Conservation (phyloP, 2,888 invertebrate species). For the Thelaira solivaga region DNA sequence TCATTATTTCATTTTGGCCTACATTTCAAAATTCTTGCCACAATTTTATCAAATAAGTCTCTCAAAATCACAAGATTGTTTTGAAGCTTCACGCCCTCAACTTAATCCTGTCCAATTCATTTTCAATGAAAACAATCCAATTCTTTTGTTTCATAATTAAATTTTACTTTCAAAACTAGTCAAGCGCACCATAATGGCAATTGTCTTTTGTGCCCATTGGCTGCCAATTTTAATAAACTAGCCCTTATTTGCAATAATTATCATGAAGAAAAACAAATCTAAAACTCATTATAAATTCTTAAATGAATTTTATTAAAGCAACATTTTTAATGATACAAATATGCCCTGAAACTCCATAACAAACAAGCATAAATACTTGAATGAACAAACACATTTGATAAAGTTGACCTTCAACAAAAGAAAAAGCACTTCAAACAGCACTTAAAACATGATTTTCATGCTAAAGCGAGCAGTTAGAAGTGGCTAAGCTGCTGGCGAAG, state of each 20-base stretch:
- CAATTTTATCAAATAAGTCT: too few species aligned
- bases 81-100: too few species aligned
- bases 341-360: slow-evolving; percentile 16
- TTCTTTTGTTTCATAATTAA: not conserved
- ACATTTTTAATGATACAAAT: slow-evolving; percentile 32
- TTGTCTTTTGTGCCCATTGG: not conserved
- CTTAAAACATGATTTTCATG: slow-evolving; percentile 1
- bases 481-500: slow-evolving; percentile 30
- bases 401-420: slow-evolving; percentile 55
- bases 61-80: too few species aligned
- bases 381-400: slow-evolving; percentile 30
- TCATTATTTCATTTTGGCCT: too few species aligned
- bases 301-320: slow-evolving; percentile 2
- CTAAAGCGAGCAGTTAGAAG: slow-evolving; percentile 1
- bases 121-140: not conserved
- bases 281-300: slow-evolving; percentile 38
- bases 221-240: not conserved
- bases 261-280: not conserved
- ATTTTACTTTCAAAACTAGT: slow-evolving; percentile 10
- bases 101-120: too few species aligned
- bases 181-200: not conserved
- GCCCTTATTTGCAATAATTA: slow-evolving; percentile 3
- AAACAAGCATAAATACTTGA: slow-evolving; percentile 17
- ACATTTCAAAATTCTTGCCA: too few species aligned
- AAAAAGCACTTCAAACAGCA: slow-evolving; percentile 33